Evolutionary conservation across 2,888 invertebrate genomes (phyloP).

Genomic region (Flexamia atlantica): DNA sequence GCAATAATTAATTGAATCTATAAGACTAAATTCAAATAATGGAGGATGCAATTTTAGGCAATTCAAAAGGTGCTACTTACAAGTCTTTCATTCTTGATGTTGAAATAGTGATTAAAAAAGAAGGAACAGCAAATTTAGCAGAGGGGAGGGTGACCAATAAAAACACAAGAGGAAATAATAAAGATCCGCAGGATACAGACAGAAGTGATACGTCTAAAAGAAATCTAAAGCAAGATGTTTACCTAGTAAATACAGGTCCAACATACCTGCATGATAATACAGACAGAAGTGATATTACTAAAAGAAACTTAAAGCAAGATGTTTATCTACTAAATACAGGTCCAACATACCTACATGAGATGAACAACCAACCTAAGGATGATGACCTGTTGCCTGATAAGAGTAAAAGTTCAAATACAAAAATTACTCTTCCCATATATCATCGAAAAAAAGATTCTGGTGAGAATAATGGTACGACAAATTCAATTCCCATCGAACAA

Average conservation of each 20-base stretch:
- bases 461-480: neutral
- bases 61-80: conserved; percentile 50
- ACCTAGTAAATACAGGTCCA: neutral
- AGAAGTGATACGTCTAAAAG: neutral
- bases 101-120: conserved; percentile 34
- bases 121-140: conserved; percentile 32
- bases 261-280: neutral
- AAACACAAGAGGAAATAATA: neutral
- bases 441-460: neutral
- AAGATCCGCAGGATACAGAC: conserved; percentile 12
- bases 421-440: neutral
- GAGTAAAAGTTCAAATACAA: neutral
- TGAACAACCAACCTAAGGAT: neutral
- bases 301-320: neutral
- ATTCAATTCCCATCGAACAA: neutral
- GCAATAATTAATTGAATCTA: neutral
- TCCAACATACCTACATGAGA: neutral
- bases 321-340: neutral
- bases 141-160: neutral
- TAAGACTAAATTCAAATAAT: neutral
- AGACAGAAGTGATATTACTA: neutral
- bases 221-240: neutral
- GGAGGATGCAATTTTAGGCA: conserved; percentile 25
- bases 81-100: conserved; percentile 48
- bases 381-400: neutral